Base-by-base conservation (phyloP, 2,797 vertebrate genomes). In the Helostoma temminkii region DNA sequence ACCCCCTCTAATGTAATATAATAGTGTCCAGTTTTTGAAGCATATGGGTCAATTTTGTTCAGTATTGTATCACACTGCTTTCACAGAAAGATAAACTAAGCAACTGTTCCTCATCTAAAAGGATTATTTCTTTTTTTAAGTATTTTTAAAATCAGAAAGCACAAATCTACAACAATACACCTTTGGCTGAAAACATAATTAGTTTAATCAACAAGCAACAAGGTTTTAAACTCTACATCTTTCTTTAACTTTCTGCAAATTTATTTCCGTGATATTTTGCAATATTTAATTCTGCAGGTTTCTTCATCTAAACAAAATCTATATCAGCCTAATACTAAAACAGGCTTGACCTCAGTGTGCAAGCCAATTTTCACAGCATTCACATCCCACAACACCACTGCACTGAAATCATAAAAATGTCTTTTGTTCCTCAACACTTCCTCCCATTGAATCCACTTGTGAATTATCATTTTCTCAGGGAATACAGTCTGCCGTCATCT, bases 381-480 rank as follows among this genome's bases (percentile, higher is more conserved):
- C 84, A 88, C 60, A 80, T 75, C 70, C 76, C 76, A 79, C 68
- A 50, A 54, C 66, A 11, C 52, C 73, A 61, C 76, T 36, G 84
- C 66, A 57, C 46, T 28, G 58, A 66, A 80, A 58, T 71, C 81
- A 75, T 77, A 77, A 92, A 92, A 94, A 92, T 91, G 91, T 83
- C 89, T 87, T 94, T 94, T 94, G 93, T 94, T 84, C 76, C 63
- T 74, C 69, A 30, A 72, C 78, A 89, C 88, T 94, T 95, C 94
- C 94, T 93, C 77, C 90, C 73, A 94, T 94, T 94, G 86, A 94
- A 80, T 56, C 48, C 84, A 45, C 63, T 69, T 52, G 74, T 72
- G 88, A 93, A 91, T 91, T 75, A 89, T 92, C 72, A 79, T 89
- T 89, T 93, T 93, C 90, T 83, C 81, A 84, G 88, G 73, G 86